Base-by-base conservation (phyloP, 2,113 vertebrate species). In the Columbina picui region DNA sequence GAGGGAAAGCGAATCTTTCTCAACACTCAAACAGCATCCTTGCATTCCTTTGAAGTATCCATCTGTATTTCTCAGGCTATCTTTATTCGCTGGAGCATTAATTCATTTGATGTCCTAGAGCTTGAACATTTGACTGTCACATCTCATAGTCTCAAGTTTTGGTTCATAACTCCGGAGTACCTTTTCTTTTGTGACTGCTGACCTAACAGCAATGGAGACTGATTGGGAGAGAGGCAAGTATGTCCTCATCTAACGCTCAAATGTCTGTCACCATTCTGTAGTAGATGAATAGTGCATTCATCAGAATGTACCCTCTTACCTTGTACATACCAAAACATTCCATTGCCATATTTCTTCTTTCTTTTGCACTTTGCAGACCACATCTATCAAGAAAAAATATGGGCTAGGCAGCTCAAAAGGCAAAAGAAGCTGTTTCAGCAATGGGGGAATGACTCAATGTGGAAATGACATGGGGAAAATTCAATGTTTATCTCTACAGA, bases 391-490 rank as follows among this genome's bases (percentile, higher is more conserved):
- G 81, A 45, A 79, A 22, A 95, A 88, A 84, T 57, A 63, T 84
- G 75, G 39, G 18, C 30, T 68, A 69, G 16, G 73, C 36, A 41
- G 6, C 38, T 67, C 36, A 83, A 84, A 80, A 68, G 52, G 19
- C 73, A 85, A 78, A 89, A 82, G 12, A 53, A 94, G 74, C 67
- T 85, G 63, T 93, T 81, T 96, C 75, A 95, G 79, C 87, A 85
- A 7, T 3, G n/a, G 8, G 9, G 8, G 12, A 8, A 61, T 96
- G 93, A 94, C 34, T 96, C 63, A 94, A 45, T 3, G 29, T 45
- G 92, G 73, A 97, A 95, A 93, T 53, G 34, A 74, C 60, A 77
- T 1, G 17, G 12, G 52, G 12, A 83, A 36, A 60, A 83, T 69
- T 10, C 32, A 53, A 23, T 52, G 75, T 41, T 43, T 63, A 45